Evolutionary conservation across 2,888 invertebrate genomes (phyloP).

Genomic region (Pegoplata infirma): DNA sequence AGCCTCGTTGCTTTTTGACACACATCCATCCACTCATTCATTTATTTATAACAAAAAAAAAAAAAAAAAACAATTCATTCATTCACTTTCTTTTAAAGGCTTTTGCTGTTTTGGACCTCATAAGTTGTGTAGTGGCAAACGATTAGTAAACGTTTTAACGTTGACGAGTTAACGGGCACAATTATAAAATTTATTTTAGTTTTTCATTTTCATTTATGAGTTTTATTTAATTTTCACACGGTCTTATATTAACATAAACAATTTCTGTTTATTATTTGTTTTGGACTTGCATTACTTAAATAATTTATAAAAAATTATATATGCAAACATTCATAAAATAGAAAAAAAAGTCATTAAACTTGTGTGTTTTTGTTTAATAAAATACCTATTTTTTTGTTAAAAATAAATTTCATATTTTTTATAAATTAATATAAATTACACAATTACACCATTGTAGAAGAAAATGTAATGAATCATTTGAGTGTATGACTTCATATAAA

Average conservation of each 20-base stretch:
- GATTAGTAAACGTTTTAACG: conserved; percentile 63
- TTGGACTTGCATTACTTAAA: background rate
- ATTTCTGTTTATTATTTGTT: conserved; percentile 17
- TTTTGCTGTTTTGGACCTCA: conserved; percentile 37
- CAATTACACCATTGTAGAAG: background rate
- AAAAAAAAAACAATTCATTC: too few relatives aligned
- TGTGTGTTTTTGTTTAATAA: background rate
- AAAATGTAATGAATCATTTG: background rate
- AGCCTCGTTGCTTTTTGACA: conserved; percentile 30
- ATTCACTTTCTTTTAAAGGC: conserved; percentile 39
- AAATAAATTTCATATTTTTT: background rate
- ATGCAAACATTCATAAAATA: too few relatives aligned
- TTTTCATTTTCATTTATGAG: conserved; percentile 7
- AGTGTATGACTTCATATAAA: background rate
- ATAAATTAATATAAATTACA: background rate
- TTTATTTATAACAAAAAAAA: too few relatives aligned
- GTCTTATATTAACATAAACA: conserved; percentile 14
- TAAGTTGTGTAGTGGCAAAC: conserved; percentile 53
- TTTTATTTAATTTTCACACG: conserved; percentile 29
- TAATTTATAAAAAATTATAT: too few relatives aligned
- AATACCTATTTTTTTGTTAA: background rate
- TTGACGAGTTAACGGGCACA: conserved; percentile 62
- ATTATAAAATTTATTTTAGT: conserved; percentile 16
- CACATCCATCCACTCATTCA: background rate
- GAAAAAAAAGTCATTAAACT: background rate